Evolutionary conservation across 2,888 invertebrate species (phyloP), one percentile per base, ranked within the genome.

Genomic region (Melinaea marsaeus): DNA sequence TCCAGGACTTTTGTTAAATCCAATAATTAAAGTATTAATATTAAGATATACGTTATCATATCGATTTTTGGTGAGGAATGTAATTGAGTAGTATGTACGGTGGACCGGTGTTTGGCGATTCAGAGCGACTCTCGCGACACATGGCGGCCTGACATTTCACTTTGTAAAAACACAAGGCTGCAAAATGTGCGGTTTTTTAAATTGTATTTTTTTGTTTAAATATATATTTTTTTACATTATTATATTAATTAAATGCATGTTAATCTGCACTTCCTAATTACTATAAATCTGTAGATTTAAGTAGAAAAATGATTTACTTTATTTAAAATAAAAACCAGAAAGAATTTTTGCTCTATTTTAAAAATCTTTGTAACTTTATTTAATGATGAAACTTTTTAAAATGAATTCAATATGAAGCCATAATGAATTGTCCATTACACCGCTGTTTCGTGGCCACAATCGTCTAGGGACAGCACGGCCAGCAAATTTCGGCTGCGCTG

Each of bases 61-160:
- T 37, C 4, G 37, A 37, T 9, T 42, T 22, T 42, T 9, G 9
- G 9, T 42, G 11, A 42, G 32, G 22, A 51, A 69, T 72, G 70
- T 71, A 72, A 60, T 64, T 72, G 70, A 64, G 56, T 70, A 42
- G 9, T 3, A 66, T 51, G 51, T 22, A 32, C 51, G 5, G 32
- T 32, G 51, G 32, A 7, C 57, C 63, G 67, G 71, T 78, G 75
- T 76, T 79, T 79, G 72, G 73, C 75, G 79, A 86, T 85, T 83
- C 84, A 78, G 83, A 79, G 72, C 84, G 72, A 74, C 77, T 73
- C 64, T 67, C 72, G 80, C 79, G 77, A 74, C 87, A 87, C 80
- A 82, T 86, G 86, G 78, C 77, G 65, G 72, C 68, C 78, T 75
- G 81, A 79, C 81, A 81, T 84, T 81, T 82, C 77, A 79, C 76